These are phyloP conservation scores for Endotricha flammealis DNA, from an alignment of 2,888 invertebrate species.

Conservation along the genomic window DNA sequence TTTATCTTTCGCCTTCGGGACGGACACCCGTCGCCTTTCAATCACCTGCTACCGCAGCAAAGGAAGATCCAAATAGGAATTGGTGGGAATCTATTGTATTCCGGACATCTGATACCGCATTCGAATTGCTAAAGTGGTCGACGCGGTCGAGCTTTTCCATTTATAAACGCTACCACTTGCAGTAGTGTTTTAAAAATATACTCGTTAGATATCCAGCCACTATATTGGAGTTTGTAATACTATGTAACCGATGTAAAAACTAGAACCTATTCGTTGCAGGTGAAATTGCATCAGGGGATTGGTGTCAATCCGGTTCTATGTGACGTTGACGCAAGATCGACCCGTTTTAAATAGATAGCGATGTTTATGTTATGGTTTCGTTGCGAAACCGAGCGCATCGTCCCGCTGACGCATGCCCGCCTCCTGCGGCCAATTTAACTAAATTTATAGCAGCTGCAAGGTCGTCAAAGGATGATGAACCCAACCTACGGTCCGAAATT, in stretches of 20 bases:
- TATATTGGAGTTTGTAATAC: constrained; percentile 13
- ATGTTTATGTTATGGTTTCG: constrained; percentile 39
- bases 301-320: constrained; percentile 49
- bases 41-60: constrained; percentile 43
- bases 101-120: constrained; percentile 26
- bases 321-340: constrained; percentile 35
- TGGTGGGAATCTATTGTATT: constrained; percentile 33
- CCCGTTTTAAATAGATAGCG: constrained; percentile 25
- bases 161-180: background rate
- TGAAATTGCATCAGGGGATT: constrained; percentile 48
- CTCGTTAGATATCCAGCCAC: too few species aligned
- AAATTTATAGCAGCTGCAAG: constrained; percentile 71
- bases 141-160: background rate
- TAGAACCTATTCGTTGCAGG: constrained; percentile 50
- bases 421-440: constrained; percentile 64
- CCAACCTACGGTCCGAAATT: constrained; percentile 36
- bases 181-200: background rate
- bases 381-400: constrained; percentile 58
- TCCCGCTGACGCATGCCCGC: constrained; percentile 57
- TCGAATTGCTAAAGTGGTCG: constrained; percentile 2
- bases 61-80: constrained; percentile 35
- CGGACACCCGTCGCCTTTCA: constrained; percentile 52
- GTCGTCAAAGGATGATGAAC: constrained; percentile 71
- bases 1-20: constrained; percentile 49
- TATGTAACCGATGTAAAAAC: constrained; percentile 48